These are phyloP conservation scores for Eulemur albifrons DNA, from an alignment of 2,797 vertebrate species.

Conservation along the genomic window DNA sequence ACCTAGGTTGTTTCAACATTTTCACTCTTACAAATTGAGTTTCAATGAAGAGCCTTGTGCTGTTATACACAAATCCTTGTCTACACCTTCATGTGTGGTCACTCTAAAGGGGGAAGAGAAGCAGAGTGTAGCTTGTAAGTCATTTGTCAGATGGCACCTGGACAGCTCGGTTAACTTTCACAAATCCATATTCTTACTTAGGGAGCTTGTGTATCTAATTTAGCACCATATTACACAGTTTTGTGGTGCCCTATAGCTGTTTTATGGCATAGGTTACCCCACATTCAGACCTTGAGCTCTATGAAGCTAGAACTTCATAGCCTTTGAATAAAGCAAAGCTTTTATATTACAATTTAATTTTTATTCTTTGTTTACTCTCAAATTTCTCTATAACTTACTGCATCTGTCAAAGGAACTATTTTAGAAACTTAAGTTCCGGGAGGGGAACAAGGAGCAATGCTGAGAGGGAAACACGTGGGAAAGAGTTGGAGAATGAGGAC, in stretches of 20 bases:
- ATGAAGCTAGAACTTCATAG: not conserved
- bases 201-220: not conserved
- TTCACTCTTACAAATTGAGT: not conserved
- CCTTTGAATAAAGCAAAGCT: not conserved
- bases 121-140: not conserved
- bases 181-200: not conserved
- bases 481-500: not conserved
- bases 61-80: not conserved
- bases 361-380: not conserved
- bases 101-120: not conserved
- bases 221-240: not conserved
- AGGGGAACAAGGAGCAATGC: not conserved
- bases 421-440: not conserved
- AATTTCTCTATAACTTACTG: not conserved
- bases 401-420: not conserved
- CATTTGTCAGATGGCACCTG: not conserved
- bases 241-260: not conserved
- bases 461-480: not conserved
- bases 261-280: not conserved
- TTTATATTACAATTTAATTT: not conserved
- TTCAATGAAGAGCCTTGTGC: not conserved
- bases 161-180: not conserved
- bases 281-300: not conserved
- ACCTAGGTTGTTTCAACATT: not conserved
- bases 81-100: not conserved